phyloP scores from a whole-genome alignment of 2,113 vertebrate species.

The Andinoacara biseriatus region DNA sequence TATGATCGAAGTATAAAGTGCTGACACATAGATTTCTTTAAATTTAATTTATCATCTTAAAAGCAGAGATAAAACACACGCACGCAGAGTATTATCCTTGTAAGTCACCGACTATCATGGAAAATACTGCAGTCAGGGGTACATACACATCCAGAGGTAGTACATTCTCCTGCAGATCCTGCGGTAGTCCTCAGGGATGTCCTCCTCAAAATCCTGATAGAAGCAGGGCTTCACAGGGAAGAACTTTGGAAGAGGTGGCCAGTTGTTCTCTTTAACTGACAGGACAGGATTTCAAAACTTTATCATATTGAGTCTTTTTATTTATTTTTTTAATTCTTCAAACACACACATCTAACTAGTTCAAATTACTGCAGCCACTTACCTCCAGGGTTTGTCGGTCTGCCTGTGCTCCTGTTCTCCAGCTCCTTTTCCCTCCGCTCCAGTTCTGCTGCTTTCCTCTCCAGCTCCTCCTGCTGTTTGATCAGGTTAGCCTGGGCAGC shows the following conservation, averaged over 20 bases:
- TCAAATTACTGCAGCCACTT: not conserved
- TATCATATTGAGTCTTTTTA: not conserved
- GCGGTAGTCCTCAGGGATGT: slow-evolving; percentile 93
- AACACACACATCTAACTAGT: not conserved
- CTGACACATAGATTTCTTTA: not conserved
- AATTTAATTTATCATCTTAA: not conserved
- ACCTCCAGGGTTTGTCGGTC: slow-evolving; percentile 21
- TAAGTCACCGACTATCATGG: not conserved
- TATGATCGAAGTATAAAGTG: not conserved
- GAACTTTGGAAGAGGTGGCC: slow-evolving; percentile 89
- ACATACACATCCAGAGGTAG: slow-evolving; percentile 97
- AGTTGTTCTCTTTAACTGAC: slow-evolving; percentile 93
- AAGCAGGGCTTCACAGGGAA: slow-evolving; percentile 94
- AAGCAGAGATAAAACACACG: not conserved
- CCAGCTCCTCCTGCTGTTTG: slow-evolving; percentile 94
- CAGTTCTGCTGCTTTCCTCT: slow-evolving; percentile 93
- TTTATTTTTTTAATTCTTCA: not conserved
- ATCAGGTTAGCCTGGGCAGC: slow-evolving; percentile 89
- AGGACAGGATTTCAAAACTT: not conserved
- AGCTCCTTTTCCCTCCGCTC: slow-evolving; percentile 93
- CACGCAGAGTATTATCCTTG: not conserved
- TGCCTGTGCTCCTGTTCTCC: slow-evolving; percentile 72
- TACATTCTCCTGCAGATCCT: slow-evolving; percentile 95
- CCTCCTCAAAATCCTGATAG: slow-evolving; percentile 95
- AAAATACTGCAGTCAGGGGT: not conserved